A percentile compares a stretch with the other conserved stretches of the same genome.
Conservation (phyloP, 2,797 vertebrate species). For the Picus viridis region DNA sequence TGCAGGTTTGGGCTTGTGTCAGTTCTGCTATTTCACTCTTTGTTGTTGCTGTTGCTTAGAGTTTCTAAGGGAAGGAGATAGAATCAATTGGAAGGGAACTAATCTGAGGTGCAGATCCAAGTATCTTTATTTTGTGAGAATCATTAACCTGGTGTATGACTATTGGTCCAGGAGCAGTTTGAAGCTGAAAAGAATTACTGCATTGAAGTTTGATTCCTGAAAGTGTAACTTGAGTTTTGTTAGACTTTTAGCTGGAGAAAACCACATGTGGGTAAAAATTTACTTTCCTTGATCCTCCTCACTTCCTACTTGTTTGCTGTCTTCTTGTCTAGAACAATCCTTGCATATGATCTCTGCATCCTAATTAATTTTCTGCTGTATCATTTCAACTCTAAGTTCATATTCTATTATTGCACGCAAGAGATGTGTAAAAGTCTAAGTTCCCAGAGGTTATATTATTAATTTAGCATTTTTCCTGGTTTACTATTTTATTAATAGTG, state of each 20-base stretch:
- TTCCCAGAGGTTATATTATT: background rate
- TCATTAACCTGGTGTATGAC: background rate
- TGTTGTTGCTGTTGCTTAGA: background rate
- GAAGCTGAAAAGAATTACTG: background rate
- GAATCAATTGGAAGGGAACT: background rate
- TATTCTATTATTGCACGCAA: background rate
- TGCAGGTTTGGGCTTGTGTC: background rate
- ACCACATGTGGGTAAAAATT: background rate
- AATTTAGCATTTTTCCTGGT: background rate
- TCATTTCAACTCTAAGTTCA: background rate
- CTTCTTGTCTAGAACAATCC: background rate
- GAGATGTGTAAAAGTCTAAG: background rate
- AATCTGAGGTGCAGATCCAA: background rate
- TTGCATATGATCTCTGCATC: background rate
- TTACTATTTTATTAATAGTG: background rate
- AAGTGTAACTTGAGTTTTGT: background rate
- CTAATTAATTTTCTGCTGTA: background rate
- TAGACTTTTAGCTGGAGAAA: background rate
- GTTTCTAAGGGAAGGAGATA: background rate
- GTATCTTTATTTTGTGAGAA: background rate
- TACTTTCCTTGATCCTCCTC: background rate
- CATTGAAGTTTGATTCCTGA: background rate
- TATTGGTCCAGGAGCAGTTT: background rate
- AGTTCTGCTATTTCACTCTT: background rate
- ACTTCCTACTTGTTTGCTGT: background rate